Conservation (phyloP, 2,888 invertebrate genomes). For the Torymus auratus region DNA sequence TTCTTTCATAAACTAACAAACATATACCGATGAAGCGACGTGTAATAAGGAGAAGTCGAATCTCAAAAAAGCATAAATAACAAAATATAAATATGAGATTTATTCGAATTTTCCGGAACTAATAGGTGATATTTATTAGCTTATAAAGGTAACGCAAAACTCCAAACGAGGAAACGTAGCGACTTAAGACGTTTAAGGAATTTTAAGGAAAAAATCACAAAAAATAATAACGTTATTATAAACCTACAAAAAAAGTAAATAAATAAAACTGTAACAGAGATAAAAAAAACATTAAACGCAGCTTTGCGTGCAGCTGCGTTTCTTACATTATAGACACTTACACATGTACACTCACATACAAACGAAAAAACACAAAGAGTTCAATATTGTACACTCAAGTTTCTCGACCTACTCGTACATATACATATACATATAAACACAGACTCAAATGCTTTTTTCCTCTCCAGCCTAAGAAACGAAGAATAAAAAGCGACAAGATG, state of each 20-base stretch:
- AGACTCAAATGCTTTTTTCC: constrained; percentile 17
- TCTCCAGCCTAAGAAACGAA: constrained; percentile 17
- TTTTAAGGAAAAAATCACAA: constrained; percentile 40
- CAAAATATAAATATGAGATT: constrained; percentile 22
- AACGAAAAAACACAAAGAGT: constrained; percentile 1
- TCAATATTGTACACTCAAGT: constrained; percentile 57
- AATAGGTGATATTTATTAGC: constrained; percentile 54
- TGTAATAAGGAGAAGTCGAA: background rate
- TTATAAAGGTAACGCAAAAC: constrained; percentile 46
- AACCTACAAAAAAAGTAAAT: constrained; percentile 24
- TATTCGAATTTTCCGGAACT: constrained; percentile 52
- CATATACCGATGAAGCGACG: constrained; percentile 1
- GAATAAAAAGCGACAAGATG: background rate
- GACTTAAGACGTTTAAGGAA: constrained; percentile 33
- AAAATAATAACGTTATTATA: constrained; percentile 7
- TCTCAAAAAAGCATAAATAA: background rate
- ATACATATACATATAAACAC: constrained; percentile 51
- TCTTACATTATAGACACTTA: constrained; percentile 42
- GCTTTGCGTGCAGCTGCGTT: constrained; percentile 23
- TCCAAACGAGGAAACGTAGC: constrained; percentile 27
- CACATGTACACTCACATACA: too few relatives aligned
- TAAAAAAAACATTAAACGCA: constrained; percentile 30
- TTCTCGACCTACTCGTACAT: constrained; percentile 57
- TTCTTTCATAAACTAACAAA: constrained; percentile 23
- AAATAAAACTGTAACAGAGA: constrained; percentile 17